These are phyloP conservation scores for Aplocera efformata DNA, from an alignment of 2,888 invertebrate species.

Conservation along the genomic window DNA sequence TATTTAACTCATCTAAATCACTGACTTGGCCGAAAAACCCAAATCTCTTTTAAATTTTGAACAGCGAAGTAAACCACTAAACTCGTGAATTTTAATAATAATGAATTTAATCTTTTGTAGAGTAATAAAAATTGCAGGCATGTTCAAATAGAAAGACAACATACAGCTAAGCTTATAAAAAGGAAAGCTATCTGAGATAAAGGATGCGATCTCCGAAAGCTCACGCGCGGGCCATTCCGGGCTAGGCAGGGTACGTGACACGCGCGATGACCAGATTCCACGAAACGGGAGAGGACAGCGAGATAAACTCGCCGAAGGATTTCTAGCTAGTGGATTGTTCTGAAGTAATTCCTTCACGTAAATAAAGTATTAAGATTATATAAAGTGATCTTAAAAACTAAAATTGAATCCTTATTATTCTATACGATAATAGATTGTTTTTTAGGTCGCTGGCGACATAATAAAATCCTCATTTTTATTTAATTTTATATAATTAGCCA, in stretches of 20 bases:
- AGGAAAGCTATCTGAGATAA: constrained; percentile 39
- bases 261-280: constrained; percentile 38
- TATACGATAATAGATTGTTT: too few relatives aligned
- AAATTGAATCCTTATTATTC: too few relatives aligned
- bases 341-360: constrained; percentile 8
- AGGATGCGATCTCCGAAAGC: constrained; percentile 41
- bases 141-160: constrained; percentile 13
- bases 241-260: constrained; percentile 40
- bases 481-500: too few relatives aligned
- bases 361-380: not conserved
- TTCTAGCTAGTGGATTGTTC: constrained; percentile 11
- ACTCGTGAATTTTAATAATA: too few relatives aligned
- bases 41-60: too few relatives aligned
- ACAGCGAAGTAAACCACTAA: too few relatives aligned
- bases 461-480: too few relatives aligned
- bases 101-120: not conserved
- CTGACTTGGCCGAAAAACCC: too few relatives aligned
- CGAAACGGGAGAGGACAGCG: constrained; percentile 32
- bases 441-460: too few relatives aligned
- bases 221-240: constrained; percentile 48
- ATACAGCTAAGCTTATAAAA: constrained; percentile 20
- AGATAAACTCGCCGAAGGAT: constrained; percentile 22
- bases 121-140: constrained; percentile 4
- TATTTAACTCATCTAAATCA: too few relatives aligned
- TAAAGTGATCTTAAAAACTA: too few relatives aligned